A percentile compares a stretch with the other conserved stretches of the same genome.
phyloP scores from a whole-genome alignment of 2,113 vertebrate species.

The Oryzias woworae region DNA sequence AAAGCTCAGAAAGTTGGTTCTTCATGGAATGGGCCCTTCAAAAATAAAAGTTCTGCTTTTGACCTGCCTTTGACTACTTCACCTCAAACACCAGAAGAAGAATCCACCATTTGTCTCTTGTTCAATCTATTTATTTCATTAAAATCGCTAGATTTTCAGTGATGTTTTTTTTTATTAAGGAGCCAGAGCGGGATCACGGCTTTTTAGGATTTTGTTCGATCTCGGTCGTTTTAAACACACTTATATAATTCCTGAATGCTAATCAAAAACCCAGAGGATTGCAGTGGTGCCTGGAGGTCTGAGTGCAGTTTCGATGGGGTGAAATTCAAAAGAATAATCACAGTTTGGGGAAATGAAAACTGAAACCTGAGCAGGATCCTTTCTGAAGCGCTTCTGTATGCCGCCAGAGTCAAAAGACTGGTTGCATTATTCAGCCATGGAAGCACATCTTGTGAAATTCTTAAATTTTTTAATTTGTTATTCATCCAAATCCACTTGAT shows the following conservation, averaged over 20 bases:
- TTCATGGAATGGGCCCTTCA: no score
- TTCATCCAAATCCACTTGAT: constrained; percentile 59
- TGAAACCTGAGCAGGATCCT: constrained; percentile 64
- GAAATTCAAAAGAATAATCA: constrained; percentile 77
- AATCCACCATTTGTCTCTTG: constrained; percentile 32
- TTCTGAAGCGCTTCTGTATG: constrained; percentile 73
- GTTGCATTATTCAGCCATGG: constrained; percentile 46
- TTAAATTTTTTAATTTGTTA: constrained; percentile 52
- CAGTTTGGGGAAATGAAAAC: constrained; percentile 67
- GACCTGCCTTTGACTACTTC: no score
- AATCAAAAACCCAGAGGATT: constrained; percentile 68
- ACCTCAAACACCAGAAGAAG: not conserved
- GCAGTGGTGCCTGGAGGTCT: constrained; percentile 72
- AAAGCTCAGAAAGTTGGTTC: no score
- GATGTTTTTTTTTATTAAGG: constrained; percentile 37
- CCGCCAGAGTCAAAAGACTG: constrained; percentile 51
- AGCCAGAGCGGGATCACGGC: constrained; percentile 9
- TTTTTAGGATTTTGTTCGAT: constrained; percentile 57
- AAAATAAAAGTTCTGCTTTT: no score
- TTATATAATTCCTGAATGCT: constrained; percentile 66
- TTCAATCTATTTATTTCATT: constrained; percentile 44
- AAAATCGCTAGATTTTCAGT: constrained; percentile 44
- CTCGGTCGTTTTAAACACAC: constrained; percentile 44
- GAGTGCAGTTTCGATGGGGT: constrained; percentile 68
- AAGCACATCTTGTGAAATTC: constrained; percentile 48